Evolutionary conservation across 2,888 invertebrate genomes (phyloP), one percentile per base, ranked within the genome.

Genomic region (Dynastes grantii): DNA sequence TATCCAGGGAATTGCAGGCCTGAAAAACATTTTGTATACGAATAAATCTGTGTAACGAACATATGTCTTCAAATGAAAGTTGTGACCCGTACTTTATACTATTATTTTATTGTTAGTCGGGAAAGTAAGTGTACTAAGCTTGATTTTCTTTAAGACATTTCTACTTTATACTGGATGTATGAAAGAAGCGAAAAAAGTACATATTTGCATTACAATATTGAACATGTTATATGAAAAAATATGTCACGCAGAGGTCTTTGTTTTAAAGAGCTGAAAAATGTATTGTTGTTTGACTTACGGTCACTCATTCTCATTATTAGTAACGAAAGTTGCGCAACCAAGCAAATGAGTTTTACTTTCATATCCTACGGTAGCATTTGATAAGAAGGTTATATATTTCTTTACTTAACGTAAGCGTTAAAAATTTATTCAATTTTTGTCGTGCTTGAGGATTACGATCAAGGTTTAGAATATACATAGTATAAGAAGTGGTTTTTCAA

Each of bases 11-110:
- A 61, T 71, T 53, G 51, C 2, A 6, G 8, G 37, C 13, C 53
- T 4, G 40, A 61, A 73, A 22, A 76, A 49, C 49, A 76, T 63
- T n/a, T 64, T 37, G 4, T 37, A 2, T 13, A 45, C 13, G 9
- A 16, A 32, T 16, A 16, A 51, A 65, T 51, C 53, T 76, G 64
- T 53, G 40, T 11, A 22, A 51, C 8, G 16, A 40, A n/a, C 65
- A 67, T 76, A 64, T 76, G 37, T 40, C 27, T 65, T 40, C 11
- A 53, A 75, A 81, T 77, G 81, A 81, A 81, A 80, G 79, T 81
- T 80, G 79, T 81, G 79, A 80, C 80, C 79, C 67, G 76, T 76
- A 73, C 80, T 81, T 80, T 81, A 53, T 80, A 76, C 79, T 81
- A 78, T 79, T 78, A 78, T 79, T 76, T 79, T 32, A 71, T 80